Conservation (phyloP, 2,888 invertebrate genomes). For the Chrysodeixis includens region DNA sequence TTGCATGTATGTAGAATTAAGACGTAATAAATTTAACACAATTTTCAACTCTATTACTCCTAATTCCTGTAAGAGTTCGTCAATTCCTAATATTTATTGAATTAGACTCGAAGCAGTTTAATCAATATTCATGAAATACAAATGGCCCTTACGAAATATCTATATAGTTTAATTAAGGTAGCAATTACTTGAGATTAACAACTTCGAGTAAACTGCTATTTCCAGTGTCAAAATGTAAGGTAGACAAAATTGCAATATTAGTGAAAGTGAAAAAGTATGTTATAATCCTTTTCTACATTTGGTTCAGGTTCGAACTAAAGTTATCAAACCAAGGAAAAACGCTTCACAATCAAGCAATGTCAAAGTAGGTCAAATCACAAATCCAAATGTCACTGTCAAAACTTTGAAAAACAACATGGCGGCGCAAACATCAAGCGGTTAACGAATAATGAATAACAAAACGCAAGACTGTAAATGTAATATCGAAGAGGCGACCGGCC, state of each 20-base stretch:
- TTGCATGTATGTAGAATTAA: too few relatives aligned
- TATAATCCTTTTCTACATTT: too few relatives aligned
- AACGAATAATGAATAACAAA: constrained; percentile 2
- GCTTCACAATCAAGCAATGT: neutral
- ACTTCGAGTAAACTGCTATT: neutral
- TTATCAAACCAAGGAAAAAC: neutral
- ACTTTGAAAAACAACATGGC: neutral
- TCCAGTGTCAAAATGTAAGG: too few relatives aligned
- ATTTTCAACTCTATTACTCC: too few relatives aligned
- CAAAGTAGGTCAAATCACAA: neutral
- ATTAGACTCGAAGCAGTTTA: neutral
- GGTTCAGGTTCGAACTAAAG: too few relatives aligned
- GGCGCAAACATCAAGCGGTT: constrained; percentile 3
- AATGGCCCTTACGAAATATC: neutral
- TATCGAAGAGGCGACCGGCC: constrained; percentile 24
- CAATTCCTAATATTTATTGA: neutral
- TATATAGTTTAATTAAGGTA: constrained; percentile 5
- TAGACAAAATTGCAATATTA: too few relatives aligned
- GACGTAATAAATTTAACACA: too few relatives aligned
- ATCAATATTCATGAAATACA: neutral
- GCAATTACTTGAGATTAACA: too few relatives aligned
- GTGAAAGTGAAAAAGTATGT: too few relatives aligned
- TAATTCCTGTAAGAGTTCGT: too few relatives aligned
- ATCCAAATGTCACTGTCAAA: constrained; percentile 1
- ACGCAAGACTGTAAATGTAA: constrained; percentile 25